Conservation (phyloP, 2,797 vertebrate genomes). For the Rousettus madagascariensis region DNA sequence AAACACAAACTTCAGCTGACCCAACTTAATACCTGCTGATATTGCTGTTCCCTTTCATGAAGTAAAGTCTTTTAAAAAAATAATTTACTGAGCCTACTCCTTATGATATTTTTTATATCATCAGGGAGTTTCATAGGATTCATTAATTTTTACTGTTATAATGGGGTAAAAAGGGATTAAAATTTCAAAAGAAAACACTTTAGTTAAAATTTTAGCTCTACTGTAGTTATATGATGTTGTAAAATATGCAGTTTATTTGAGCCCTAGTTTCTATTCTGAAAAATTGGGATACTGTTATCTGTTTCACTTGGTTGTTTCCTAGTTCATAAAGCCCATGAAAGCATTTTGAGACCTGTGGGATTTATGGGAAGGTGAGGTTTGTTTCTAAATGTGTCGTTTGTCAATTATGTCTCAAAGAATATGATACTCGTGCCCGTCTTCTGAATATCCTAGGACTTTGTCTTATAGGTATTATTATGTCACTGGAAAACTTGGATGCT, state of each 20-base stretch:
- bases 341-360: not conserved
- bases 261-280: not conserved
- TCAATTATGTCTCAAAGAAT: not conserved
- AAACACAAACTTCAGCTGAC: not conserved
- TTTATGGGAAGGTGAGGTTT: not conserved
- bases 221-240: not conserved
- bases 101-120: not conserved
- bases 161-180: not conserved
- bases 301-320: not conserved
- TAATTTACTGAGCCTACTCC: not conserved
- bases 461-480: not conserved
- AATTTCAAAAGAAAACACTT: not conserved
- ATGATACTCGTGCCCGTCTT: not conserved
- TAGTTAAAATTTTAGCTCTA: not conserved
- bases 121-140: not conserved
- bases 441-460: not conserved
- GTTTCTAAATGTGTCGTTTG: not conserved
- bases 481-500: not conserved
- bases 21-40: not conserved
- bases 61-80: not conserved
- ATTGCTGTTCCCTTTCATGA: not conserved
- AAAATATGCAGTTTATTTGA: not conserved
- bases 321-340: not conserved
- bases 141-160: not conserved
- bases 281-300: not conserved